Evolutionary conservation across 2,797 vertebrate species (phyloP).

Genomic region (Karalla daura): DNA sequence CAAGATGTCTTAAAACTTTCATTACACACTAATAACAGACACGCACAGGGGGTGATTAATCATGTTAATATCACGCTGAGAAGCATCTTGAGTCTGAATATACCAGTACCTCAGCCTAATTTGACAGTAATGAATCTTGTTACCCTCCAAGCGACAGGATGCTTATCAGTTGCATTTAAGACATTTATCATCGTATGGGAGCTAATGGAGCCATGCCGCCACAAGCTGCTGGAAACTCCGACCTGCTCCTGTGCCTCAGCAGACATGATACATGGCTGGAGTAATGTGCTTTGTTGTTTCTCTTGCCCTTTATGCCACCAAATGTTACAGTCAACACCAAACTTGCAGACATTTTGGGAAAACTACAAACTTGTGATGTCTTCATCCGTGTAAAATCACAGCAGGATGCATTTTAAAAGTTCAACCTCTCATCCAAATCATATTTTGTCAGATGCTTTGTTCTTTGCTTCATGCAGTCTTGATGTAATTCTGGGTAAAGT

Average conservation of each 20-base stretch:
- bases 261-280: slow-evolving; percentile 31
- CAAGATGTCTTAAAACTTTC: slow-evolving; percentile 38
- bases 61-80: slow-evolving; percentile 53
- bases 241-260: slow-evolving; percentile 13
- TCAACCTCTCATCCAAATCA: background rate
- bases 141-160: slow-evolving; percentile 50
- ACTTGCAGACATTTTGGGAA: background rate
- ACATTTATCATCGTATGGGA: slow-evolving; percentile 69
- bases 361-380: background rate
- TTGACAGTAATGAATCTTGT: slow-evolving; percentile 75
- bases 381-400: background rate
- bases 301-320: background rate
- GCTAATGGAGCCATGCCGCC: slow-evolving; percentile 52
- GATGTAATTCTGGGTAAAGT: background rate
- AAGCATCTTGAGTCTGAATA: slow-evolving; percentile 43
- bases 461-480: background rate
- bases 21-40: slow-evolving; percentile 42
- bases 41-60: slow-evolving; percentile 45
- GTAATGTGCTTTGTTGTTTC: slow-evolving; percentile 23
- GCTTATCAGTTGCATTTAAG: slow-evolving; percentile 44
- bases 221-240: slow-evolving; percentile 42
- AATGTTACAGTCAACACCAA: background rate
- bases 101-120: slow-evolving; percentile 48
- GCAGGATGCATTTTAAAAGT: background rate
- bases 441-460: background rate